Evolutionary conservation across 2,888 invertebrate species (phyloP), one percentile per base, ranked within the genome.

Genomic region (Hofmannophila pseudospretella): DNA sequence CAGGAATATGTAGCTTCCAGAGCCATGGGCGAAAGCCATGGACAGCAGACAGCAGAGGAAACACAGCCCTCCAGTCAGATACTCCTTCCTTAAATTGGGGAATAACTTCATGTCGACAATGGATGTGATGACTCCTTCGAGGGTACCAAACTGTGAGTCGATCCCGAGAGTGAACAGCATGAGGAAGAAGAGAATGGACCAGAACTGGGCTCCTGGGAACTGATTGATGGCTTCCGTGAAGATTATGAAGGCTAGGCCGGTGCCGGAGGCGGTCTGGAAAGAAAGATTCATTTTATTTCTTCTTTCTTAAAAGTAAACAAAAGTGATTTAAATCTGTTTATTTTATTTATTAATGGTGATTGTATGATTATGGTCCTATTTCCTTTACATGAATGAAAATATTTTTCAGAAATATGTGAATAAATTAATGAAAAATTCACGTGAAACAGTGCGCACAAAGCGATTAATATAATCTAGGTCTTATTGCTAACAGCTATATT

Each of bases 171-270:
- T 97, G 71, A 98, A 96, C 22, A 98, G 90, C 98, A 98, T 98
- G 34, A 98, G 89, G 80, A 98, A 98, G 88, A 98, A 98, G 7
- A 98, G 89, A 8, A 98, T 91, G 2, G 97, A 95, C 98, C 98
- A 98, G 66, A 98, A 92, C 57, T 97, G 97, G 0, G 97, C 96
- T 0, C 96, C 96, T 0, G 98, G 97, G 77, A 98, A 98, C 82
- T 98, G 97, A 82, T 97, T 96, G 67, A 98, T 98, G 4, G 98
- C 98, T 78, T 98, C 97, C 0, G 98, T 98, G 88, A 98, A 98
- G 53, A 98, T 97, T 45, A 98, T 97, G 75, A 98, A 98, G 0
- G 98, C 98, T 39, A 98, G 80, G 1, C 98, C 98, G 0, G 98
- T 97, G 13, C 98, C 98, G 2, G 97, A 95, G 1, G 97, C 98